These are phyloP conservation scores for Cercopithecus mitis DNA, from an alignment of 2,797 vertebrate species.

Conservation along the genomic window DNA sequence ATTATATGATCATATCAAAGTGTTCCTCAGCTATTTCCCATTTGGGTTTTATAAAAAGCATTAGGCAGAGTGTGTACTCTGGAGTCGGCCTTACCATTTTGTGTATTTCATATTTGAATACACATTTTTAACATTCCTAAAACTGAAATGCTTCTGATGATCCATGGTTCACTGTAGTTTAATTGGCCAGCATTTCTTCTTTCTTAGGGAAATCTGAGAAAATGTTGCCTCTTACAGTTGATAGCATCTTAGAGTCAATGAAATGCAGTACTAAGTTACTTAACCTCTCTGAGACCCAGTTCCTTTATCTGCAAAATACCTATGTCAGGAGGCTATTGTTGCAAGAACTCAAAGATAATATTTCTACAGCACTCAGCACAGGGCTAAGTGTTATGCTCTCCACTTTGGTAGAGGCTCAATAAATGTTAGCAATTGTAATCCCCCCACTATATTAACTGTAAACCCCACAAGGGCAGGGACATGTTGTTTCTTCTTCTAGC, in stretches of 20 bases:
- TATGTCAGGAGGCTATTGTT: not conserved
- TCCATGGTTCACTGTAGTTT: not conserved
- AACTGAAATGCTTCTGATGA: constrained; percentile 44
- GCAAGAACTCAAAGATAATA: constrained; percentile 59
- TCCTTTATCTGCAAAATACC: constrained; percentile 45
- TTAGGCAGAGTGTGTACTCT: not conserved
- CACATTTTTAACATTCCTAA: constrained; percentile 56
- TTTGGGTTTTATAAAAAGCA: constrained; percentile 40
- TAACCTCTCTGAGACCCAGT: constrained; percentile 29
- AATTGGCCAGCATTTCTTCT: constrained; percentile 28
- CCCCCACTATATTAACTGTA: constrained; percentile 67
- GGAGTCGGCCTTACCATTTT: constrained; percentile 30
- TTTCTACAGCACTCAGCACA: constrained; percentile 46
- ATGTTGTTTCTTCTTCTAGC: constrained; percentile 39
- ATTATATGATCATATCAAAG: constrained; percentile 43
- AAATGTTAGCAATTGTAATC: constrained; percentile 65
- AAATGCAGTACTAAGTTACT: constrained; percentile 45
- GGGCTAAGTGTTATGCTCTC: not conserved
- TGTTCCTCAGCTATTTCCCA: constrained; percentile 48
- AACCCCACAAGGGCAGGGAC: constrained; percentile 68
- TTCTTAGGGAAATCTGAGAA: constrained; percentile 36
- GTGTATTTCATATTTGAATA: constrained; percentile 36
- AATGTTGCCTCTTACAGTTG: not conserved
- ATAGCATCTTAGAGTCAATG: constrained; percentile 18
- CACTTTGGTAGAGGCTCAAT: constrained; percentile 35